phyloP scores from a whole-genome alignment of 1,140 invertebrate genomes.

The Cylas formicarius region DNA sequence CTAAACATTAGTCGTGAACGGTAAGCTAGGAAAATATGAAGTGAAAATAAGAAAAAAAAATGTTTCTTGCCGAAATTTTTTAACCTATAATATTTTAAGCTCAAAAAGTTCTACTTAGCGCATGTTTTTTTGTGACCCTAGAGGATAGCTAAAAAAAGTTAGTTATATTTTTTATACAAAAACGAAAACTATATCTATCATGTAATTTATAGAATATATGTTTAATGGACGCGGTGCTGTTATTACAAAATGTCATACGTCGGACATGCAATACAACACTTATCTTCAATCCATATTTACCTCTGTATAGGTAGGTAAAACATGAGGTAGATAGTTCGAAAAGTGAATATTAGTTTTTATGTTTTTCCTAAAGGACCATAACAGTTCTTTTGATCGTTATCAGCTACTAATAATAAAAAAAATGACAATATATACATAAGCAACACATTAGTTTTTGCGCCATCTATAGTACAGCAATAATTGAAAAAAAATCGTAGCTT shows the following conservation, averaged over 20 bases:
- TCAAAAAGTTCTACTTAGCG: constrained; percentile 1
- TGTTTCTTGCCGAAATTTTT: background rate
- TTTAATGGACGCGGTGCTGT: background rate
- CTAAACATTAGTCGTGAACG: too few species aligned
- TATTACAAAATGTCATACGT: constrained; percentile 5
- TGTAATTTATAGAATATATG: constrained; percentile 2
- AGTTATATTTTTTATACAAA: constrained; percentile 9
- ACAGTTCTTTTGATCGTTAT: too few species aligned
- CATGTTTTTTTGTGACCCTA: background rate
- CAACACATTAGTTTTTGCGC: too few species aligned
- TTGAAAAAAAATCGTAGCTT: too few species aligned
- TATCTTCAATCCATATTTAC: constrained; percentile 5
- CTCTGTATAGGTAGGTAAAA: background rate
- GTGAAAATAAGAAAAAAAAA: too few species aligned
- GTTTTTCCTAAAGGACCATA: too few species aligned
- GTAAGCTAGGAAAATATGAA: too few species aligned
- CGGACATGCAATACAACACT: too few species aligned
- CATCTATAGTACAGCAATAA: too few species aligned
- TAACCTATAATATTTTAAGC: background rate
- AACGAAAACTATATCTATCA: constrained; percentile 1
- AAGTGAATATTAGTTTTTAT: background rate
- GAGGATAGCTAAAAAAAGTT: constrained; percentile 3
- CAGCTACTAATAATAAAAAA: too few species aligned
- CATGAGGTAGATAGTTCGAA: background rate
- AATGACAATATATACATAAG: too few species aligned